These are phyloP conservation scores for Hyperoplus immaculatus DNA, from an alignment of 2,797 vertebrate species.

Conservation along the genomic window DNA sequence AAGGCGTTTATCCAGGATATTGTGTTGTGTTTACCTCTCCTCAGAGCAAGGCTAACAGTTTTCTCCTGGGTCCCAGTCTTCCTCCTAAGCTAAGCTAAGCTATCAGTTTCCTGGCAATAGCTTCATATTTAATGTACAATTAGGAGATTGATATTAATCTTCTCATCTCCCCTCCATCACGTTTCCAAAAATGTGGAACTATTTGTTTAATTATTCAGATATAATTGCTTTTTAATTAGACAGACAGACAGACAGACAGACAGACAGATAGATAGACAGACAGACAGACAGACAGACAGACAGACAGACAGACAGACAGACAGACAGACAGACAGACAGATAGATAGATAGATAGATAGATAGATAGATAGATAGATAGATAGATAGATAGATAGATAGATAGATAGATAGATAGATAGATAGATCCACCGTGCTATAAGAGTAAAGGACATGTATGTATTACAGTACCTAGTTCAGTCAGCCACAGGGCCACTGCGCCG, in stretches of 20 bases:
- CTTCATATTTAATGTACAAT: not conserved
- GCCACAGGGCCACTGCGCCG: slow-evolving; percentile 92
- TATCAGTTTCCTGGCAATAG: not conserved
- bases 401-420: too few relatives aligned
- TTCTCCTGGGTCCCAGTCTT: not conserved
- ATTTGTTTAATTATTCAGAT: not conserved
- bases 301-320: too few relatives aligned
- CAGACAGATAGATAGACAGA: too few relatives aligned
- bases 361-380: too few relatives aligned
- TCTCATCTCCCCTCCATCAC: not conserved
- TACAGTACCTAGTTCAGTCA: slow-evolving; percentile 94
- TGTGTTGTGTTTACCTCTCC: not conserved
- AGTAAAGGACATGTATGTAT: not conserved
- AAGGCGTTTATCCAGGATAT: too few relatives aligned
- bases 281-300: too few relatives aligned
- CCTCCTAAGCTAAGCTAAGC: not conserved
- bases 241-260: too few relatives aligned
- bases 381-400: too few relatives aligned
- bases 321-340: too few relatives aligned
- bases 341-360: too few relatives aligned
- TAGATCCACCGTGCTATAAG: not conserved
- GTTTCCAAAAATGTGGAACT: not conserved
- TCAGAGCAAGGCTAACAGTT: not conserved
- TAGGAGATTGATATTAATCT: not conserved
- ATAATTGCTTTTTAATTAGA: not conserved